phyloP scores from a whole-genome alignment of 1,140 invertebrate species.

The Brachionus koreanus region DNA sequence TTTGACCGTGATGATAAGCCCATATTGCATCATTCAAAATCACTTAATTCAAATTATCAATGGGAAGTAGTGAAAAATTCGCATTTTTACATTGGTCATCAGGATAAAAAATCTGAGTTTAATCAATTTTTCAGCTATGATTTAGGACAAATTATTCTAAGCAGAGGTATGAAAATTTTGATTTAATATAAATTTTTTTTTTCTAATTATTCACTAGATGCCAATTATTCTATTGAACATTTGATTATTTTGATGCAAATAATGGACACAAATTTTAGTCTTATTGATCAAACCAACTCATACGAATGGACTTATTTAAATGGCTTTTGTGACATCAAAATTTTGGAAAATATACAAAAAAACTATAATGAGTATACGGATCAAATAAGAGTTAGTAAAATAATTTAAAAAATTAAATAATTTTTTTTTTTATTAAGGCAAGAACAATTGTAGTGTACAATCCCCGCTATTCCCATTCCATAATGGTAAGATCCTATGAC shows the following conservation, averaged over 20 bases:
- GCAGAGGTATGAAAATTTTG: not conserved
- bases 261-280: conserved; percentile 37
- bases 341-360: conserved; percentile 39
- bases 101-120: not conserved
- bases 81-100: conserved; percentile 33
- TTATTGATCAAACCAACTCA: conserved; percentile 1
- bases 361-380: conserved; percentile 22
- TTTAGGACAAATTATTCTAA: conserved; percentile 35
- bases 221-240: conserved; percentile 32
- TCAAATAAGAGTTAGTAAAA: conserved; percentile 13
- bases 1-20: conserved; percentile 12
- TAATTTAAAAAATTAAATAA: not conserved
- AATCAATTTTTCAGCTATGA: conserved; percentile 26
- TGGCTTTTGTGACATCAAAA: conserved; percentile 26
- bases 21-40: conserved; percentile 5
- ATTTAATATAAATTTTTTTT: not conserved
- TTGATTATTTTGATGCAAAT: conserved; percentile 13
- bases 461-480: not conserved
- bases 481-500: not conserved
- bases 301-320: conserved; percentile 33
- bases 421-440: not conserved
- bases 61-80: not conserved
- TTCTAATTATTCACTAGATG: not conserved
- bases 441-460: not conserved
- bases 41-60: not conserved